Evolutionary conservation across 1,140 invertebrate species (phyloP), one percentile per base, ranked within the genome.

Genomic region (Lucilia sericata): DNA sequence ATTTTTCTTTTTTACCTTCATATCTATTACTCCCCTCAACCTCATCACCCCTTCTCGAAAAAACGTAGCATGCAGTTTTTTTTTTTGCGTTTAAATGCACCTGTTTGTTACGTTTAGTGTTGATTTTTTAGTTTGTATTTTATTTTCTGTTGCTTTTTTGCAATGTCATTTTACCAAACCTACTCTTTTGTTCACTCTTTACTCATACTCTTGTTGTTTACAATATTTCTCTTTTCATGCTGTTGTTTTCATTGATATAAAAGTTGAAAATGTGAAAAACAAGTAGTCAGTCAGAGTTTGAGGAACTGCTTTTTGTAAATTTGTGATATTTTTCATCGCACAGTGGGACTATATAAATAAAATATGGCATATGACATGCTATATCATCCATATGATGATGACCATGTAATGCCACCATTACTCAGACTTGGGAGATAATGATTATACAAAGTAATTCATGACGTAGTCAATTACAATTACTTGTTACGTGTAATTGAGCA

Each of bases 161-260:
- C 51, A 55, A 55, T 55, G 51, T 55, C 51, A 55, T 55, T 55
- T n/a, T 55, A 12, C 2, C 7, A 70, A 70, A 70, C 19, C 19
- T 70, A 19, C 21, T 70, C 65, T 70, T 70, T 25, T 25, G n/a
- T 65, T 65, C 65, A 21, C 19, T 70, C 65, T 70, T 70, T 21
- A 70, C 65, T 70, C 65, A 21, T 21, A 70, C 65, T 70, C n/a
- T 60, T 60, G 14, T 60, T 21, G 19, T 19, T 70, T 21, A n/a
- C 1, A 19, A 65, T 65, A 70, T 19, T 70, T 21, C 65, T 21
- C n/a, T 55, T 55, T 55, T 55, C 12, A 7, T n/a, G n/a, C n/a
- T n/a, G 55, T 60, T 60, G 55, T 70, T 70, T 70, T 70, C 65
- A 70, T 70, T 70, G 51, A 55, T 55, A n/a, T 55, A n/a, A 55